Conservation (phyloP, 2,888 invertebrate species). For the Acleris sparsana region DNA sequence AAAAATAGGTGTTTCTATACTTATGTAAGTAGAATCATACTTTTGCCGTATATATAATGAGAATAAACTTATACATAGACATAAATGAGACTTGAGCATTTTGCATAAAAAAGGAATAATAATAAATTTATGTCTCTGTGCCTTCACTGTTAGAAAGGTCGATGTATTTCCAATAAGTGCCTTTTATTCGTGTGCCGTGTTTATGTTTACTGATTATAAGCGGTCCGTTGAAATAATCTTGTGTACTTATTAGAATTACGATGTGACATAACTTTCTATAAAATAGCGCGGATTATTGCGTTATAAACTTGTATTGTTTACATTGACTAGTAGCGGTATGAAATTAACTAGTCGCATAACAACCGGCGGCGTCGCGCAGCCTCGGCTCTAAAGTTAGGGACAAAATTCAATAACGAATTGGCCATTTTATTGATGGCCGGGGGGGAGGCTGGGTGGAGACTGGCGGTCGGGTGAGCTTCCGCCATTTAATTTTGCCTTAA, state of each 20-base stretch:
- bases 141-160: conserved; percentile 60
- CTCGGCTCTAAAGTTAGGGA: conserved; percentile 72
- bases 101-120: conserved; percentile 49
- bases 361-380: conserved; percentile 79
- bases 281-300: conserved; percentile 57
- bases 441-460: conserved; percentile 81
- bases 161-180: conserved; percentile 59
- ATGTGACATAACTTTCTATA: conserved; percentile 82
- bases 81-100: conserved; percentile 63
- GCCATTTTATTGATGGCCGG: conserved; percentile 84
- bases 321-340: conserved; percentile 67
- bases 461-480: conserved; percentile 72
- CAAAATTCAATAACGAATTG: conserved; percentile 83
- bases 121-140: conserved; percentile 66
- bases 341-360: conserved; percentile 71
- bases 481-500: conserved; percentile 71
- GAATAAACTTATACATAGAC: conserved; percentile 45
- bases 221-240: conserved; percentile 61
- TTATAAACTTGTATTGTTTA: conserved; percentile 70
- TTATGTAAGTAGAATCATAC: conserved; percentile 78
- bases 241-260: conserved; percentile 60
- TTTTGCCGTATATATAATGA: conserved; percentile 62
- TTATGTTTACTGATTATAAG: conserved; percentile 63
- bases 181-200: conserved; percentile 54
- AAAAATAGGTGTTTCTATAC: conserved; percentile 77